Evolutionary conservation across 2,888 invertebrate species (phyloP).

Genomic region (Erebia ligea): DNA sequence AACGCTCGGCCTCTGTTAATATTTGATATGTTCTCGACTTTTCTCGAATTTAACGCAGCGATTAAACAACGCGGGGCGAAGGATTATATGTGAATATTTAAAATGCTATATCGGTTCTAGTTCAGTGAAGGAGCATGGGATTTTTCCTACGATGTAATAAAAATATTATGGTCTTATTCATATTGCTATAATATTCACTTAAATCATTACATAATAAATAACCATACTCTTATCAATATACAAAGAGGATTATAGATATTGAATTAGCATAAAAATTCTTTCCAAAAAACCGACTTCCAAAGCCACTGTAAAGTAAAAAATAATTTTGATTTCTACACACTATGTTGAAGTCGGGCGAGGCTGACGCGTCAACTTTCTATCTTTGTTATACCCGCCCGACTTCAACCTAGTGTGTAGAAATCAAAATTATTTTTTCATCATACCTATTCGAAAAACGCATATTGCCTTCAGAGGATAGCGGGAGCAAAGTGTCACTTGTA

Average conservation of each 20-base stretch:
- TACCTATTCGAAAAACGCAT: no score
- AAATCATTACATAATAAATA: neutral
- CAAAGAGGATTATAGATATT: neutral
- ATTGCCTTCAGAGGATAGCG: no score
- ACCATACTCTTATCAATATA: neutral
- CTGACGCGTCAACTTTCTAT: no score
- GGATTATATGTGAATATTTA: constrained; percentile 81
- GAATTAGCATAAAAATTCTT: no score
- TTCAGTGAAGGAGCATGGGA: constrained; percentile 63
- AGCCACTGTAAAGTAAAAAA: no score
- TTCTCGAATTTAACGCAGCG: constrained; percentile 81
- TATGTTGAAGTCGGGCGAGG: no score
- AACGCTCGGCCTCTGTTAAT: constrained; percentile 73
- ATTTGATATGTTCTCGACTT: constrained; percentile 82
- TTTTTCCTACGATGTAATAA: constrained; percentile 48
- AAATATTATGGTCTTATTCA: neutral
- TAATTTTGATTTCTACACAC: no score
- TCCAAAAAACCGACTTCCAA: no score
- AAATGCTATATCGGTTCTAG: constrained; percentile 80
- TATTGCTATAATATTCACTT: neutral
- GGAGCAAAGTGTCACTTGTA: no score
- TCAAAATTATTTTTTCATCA: no score
- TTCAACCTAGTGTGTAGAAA: no score
- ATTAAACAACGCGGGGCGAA: constrained; percentile 78
- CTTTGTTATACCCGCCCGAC: no score